Evolutionary conservation across 2,888 invertebrate genomes (phyloP), one percentile per base, ranked within the genome.

Genomic region (Candidula unifasciata): DNA sequence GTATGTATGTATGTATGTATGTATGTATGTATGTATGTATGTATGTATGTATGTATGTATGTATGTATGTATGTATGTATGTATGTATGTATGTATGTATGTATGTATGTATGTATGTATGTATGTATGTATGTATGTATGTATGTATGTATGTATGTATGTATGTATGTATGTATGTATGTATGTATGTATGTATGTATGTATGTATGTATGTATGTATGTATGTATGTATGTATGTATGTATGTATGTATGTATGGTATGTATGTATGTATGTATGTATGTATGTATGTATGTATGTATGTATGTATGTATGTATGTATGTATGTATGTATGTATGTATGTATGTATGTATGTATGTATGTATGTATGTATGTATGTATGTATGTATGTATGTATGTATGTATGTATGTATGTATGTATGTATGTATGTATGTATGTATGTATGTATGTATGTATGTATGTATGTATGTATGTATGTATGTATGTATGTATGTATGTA

Each of bases 211-310:
- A 64, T 64, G n/a, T 24, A 64, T 64, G n/a, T 64, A 64, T 24
- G n/a, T 64, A 64, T 64, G n/a, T 64, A 64, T 64, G n/a, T 64
- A 64, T 24, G n/a, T 64, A 57, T 76, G 37, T 54, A 57, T 76
- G 37, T 18, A 57, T 76, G 37, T 64, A 64, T 54, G 57, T 16
- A 18, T 54, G 8, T n/a, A 27, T 27, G 27, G n/a, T 44, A 68
- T 80, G 54, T 69, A 68, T 68, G 35, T 71, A 52, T 80, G 33
- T 69, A 69, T 80, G 33, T 80, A 52, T 69, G 35, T 71, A 52
- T 71, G 57, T 54, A 33, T 80, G 33, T 80, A 69, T 71, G 57
- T 68, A 27, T 68, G n/a, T n/a, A n/a, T n/a, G n/a, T n/a, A n/a
- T n/a, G n/a, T n/a, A n/a, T n/a, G n/a, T n/a, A n/a, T n/a, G n/a